These are phyloP conservation scores for Nasonia vitripennis DNA, from an alignment of 1,140 invertebrate species.

Conservation along the genomic window DNA sequence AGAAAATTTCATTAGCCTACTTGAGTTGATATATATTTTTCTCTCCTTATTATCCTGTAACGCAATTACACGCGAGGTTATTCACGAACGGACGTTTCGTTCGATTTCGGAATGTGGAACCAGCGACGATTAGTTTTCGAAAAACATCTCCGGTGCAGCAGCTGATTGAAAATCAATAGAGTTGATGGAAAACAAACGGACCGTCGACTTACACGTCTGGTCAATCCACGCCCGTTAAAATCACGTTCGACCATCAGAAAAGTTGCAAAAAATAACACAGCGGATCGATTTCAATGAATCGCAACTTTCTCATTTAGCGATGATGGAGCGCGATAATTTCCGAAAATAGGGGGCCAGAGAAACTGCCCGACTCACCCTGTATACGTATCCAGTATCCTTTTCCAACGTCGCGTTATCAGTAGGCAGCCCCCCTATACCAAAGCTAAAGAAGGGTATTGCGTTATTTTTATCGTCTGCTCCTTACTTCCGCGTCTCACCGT, in stretches of 20 bases:
- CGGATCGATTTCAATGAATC: neutral
- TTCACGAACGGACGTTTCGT: neutral
- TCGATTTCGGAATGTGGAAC: neutral
- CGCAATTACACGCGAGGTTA: neutral
- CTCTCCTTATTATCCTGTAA: neutral
- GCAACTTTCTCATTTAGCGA: neutral
- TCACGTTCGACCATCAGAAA: too few species aligned
- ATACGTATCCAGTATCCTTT: neutral
- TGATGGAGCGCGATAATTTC: too few species aligned
- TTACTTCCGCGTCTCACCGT: neutral
- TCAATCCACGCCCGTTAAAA: too few species aligned
- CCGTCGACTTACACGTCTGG: neutral
- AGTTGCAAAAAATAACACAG: neutral
- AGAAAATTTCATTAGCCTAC: slow-evolving; percentile 37
- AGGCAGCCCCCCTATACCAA: too few species aligned
- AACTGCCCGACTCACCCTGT: too few species aligned
- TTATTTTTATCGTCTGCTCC: neutral
- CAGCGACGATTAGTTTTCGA: neutral
- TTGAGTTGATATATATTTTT: neutral
- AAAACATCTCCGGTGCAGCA: neutral
- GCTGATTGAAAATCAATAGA: neutral
- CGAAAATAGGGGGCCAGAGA: too few species aligned
- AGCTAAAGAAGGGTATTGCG: neutral
- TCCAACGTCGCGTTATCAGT: neutral
- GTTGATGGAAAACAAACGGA: neutral